These are phyloP conservation scores for Ptychodera flava DNA, from an alignment of 35 echinoderm and acorn worm genomes.

Conservation along the genomic window DNA sequence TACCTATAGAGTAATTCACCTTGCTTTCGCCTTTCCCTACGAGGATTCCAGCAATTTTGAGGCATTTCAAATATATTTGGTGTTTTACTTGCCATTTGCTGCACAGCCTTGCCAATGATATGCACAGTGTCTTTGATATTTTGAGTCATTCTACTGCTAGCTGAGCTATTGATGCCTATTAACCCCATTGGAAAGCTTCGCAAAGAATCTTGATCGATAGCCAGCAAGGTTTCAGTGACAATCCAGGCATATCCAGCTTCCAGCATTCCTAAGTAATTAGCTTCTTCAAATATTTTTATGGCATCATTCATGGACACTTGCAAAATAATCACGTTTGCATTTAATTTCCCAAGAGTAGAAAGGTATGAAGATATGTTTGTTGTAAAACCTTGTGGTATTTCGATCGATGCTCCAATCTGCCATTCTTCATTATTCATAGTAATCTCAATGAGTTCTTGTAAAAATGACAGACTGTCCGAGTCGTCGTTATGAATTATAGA, in stretches of 20 bases:
- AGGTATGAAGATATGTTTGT: not conserved
- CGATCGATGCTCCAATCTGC: not conserved
- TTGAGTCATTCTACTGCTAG: not conserved
- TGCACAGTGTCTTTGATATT: not conserved
- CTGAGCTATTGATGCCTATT: not conserved
- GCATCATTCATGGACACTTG: conserved; percentile 16
- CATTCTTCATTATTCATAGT: not conserved
- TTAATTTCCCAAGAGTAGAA: not conserved
- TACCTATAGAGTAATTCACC: not conserved
- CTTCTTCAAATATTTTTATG: conserved; percentile 9
- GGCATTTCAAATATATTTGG: not conserved
- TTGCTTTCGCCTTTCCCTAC: not conserved
- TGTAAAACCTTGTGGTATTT: not conserved
- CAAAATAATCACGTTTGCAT: not conserved
- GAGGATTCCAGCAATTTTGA: not conserved
- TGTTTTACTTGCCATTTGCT: not conserved
- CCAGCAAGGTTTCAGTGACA: conserved; percentile 7
- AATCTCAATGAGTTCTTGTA: not conserved
- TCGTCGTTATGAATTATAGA: not conserved
- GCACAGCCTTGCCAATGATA: not conserved
- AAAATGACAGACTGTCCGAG: not conserved
- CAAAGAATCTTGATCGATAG: not conserved
- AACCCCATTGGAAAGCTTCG: not conserved
- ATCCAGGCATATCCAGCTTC: conserved; percentile 36
- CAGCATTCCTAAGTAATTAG: conserved; percentile 26